phyloP scores from a whole-genome alignment of 2,113 vertebrate genomes.

The Proterorhinus semilunaris region DNA sequence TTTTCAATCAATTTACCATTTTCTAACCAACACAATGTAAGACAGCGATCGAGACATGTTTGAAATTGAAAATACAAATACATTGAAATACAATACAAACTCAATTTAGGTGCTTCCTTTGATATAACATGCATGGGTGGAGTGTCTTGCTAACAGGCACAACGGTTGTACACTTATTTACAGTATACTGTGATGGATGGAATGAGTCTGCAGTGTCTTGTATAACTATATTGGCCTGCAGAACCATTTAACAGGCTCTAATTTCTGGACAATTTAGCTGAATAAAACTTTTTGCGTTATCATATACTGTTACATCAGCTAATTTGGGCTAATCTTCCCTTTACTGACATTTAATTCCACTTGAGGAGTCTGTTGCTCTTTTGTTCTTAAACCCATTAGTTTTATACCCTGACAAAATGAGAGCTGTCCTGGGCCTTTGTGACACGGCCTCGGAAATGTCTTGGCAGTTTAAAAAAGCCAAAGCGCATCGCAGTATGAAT shows the following conservation, averaged over 20 bases:
- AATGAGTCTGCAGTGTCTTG: not conserved
- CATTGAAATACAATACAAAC: too few relatives aligned
- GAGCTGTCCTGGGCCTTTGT: not conserved
- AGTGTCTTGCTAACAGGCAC: not conserved
- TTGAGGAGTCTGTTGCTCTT: slow-evolving; percentile 3
- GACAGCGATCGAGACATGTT: too few relatives aligned
- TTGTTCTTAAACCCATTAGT: not conserved
- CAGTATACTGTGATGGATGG: not conserved
- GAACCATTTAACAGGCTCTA: not conserved
- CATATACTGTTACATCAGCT: slow-evolving; percentile 1
- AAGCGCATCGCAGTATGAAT: slow-evolving; percentile 35
- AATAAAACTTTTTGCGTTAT: slow-evolving; percentile 3
- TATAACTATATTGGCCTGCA: not conserved
- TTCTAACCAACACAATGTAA: too few relatives aligned
- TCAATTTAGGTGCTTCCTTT: too few relatives aligned
- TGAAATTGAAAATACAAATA: too few relatives aligned
- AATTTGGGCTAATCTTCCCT: not conserved
- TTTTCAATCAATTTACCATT: too few relatives aligned
- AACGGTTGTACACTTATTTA: not conserved
- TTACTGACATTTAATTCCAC: slow-evolving; percentile 7
- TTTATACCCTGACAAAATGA: slow-evolving; percentile 1
- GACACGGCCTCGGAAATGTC: slow-evolving; percentile 4
- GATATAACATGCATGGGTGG: too few relatives aligned
- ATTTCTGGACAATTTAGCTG: not conserved
- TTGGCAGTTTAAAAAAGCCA: slow-evolving; percentile 22